Conservation (phyloP, 1,140 invertebrate genomes). For the Drosophila triauraria region DNA sequence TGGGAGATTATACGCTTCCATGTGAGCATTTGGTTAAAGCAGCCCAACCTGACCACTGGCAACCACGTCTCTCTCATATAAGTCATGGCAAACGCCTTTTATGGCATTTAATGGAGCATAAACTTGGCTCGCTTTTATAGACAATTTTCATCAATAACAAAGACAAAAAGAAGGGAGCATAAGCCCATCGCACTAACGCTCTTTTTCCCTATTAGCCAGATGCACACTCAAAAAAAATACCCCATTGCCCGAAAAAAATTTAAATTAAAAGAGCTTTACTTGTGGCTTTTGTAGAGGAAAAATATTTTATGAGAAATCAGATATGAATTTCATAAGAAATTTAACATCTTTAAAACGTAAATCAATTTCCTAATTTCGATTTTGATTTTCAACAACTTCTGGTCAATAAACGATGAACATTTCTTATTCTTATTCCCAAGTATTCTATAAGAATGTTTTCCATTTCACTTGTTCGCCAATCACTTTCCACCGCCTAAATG, state of each 20-base stretch:
- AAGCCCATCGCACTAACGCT: constrained; percentile 44
- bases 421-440: too few relatives aligned
- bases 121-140: constrained; percentile 66
- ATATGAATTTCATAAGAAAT: neutral
- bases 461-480: constrained; percentile 21
- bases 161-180: constrained; percentile 43
- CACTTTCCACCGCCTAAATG: neutral
- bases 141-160: constrained; percentile 77
- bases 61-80: constrained; percentile 52
- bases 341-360: neutral
- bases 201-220: constrained; percentile 1
- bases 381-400: neutral
- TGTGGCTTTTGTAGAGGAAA: too few relatives aligned
- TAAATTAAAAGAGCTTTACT: too few relatives aligned
- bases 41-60: constrained; percentile 31
- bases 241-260: too few relatives aligned
- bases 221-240: constrained; percentile 6
- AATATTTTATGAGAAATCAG: too few relatives aligned
- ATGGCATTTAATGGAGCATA: constrained; percentile 77
- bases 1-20: constrained; percentile 32
- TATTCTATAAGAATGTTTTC: constrained; percentile 24
- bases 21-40: constrained; percentile 19
- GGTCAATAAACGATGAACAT: constrained; percentile 9
- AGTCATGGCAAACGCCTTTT: constrained; percentile 61
- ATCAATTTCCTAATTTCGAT: neutral